Evolutionary conservation across 1,140 invertebrate species (phyloP).

Genomic region (Stenopsyche tienmushanensis): DNA sequence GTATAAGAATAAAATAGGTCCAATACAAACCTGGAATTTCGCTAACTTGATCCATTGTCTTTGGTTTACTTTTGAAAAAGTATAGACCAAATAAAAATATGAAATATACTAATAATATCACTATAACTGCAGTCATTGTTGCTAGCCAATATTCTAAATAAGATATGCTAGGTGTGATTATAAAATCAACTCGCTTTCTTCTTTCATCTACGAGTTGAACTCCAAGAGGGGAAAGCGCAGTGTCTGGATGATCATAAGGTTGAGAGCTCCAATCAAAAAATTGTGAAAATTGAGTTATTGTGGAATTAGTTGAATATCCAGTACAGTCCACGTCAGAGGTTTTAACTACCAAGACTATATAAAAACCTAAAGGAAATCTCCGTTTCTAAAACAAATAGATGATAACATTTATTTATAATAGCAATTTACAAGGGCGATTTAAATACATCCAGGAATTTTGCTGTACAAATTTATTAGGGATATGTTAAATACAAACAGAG

Average conservation of each 20-base stretch:
- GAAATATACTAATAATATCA: slow-evolving; percentile 64
- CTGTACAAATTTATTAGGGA: no score
- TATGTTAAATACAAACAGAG: no score
- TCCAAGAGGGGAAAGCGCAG: not conserved
- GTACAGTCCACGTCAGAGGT: slow-evolving; percentile 72
- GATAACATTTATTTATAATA: not conserved
- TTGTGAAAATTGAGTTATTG: slow-evolving; percentile 5
- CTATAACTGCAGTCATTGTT: slow-evolving; percentile 55
- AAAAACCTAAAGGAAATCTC: slow-evolving; percentile 72
- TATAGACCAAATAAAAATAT: slow-evolving; percentile 55
- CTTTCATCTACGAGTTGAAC: not conserved
- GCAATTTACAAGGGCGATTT: no score
- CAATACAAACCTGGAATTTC: slow-evolving; percentile 5
- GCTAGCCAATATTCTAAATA: slow-evolving; percentile 65
- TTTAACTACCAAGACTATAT: slow-evolving; percentile 80
- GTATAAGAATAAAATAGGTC: no score
- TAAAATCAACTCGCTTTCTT: slow-evolving; percentile 7
- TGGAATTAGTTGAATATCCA: slow-evolving; percentile 44
- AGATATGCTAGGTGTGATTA: slow-evolving; percentile 60
- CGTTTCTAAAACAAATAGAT: slow-evolving; percentile 58
- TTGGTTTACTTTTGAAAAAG: slow-evolving; percentile 43
- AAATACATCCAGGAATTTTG: no score
- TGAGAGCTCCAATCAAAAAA: slow-evolving; percentile 28
- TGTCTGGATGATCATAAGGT: slow-evolving; percentile 1
- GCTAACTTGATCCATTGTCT: slow-evolving; percentile 44